Percentiles rank a stretch among this genome's conserved stretches.
Conservation (phyloP, 2,797 vertebrate species). For the Tokudaia tokunoshimensis region DNA sequence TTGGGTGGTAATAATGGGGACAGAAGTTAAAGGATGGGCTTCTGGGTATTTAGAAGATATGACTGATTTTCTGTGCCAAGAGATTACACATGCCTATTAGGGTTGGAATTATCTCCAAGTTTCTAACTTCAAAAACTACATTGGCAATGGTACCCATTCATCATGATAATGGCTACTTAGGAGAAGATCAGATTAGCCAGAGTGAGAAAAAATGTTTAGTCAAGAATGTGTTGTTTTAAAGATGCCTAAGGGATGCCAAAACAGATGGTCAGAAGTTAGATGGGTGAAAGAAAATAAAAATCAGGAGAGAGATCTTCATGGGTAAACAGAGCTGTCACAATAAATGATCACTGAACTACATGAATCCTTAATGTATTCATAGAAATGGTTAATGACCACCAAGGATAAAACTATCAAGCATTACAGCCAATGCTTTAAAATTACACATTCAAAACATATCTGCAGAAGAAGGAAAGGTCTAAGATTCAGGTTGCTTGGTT, state of each 20-base stretch:
- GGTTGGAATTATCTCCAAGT: not conserved
- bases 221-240: not conserved
- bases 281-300: not conserved
- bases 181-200: not conserved
- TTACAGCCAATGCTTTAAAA: not conserved
- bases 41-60: not conserved
- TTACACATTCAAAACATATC: not conserved
- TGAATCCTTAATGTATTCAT: not conserved
- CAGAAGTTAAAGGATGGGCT: not conserved
- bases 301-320: not conserved
- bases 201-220: not conserved
- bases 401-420: not conserved
- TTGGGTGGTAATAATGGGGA: not conserved
- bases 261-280: not conserved
- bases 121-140: slow-evolving; percentile 23
- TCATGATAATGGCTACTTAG: slow-evolving; percentile 12
- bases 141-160: not conserved
- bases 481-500: not conserved
- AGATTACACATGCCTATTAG: not conserved
- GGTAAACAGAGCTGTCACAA: not conserved
- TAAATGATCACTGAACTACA: not conserved
- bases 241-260: not conserved
- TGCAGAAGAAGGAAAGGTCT: not conserved
- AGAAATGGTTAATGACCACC: not conserved
- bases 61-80: not conserved